Conservation (phyloP, 2,113 vertebrate species). For the Apeltes quadracus region DNA sequence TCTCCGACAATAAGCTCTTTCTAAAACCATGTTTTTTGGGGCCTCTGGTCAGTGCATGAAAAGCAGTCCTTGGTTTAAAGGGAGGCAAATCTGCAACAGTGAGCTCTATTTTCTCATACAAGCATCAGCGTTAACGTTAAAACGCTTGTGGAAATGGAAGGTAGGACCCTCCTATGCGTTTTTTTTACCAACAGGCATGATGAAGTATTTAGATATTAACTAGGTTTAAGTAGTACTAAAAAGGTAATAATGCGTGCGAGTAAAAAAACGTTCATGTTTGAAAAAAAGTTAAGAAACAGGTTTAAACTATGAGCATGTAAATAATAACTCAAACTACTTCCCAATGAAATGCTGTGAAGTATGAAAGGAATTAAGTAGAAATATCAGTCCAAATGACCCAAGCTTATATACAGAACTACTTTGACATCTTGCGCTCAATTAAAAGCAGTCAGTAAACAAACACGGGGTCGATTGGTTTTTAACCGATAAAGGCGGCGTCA, state of each 20-base stretch:
- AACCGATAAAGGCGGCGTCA: background rate
- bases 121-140: slow-evolving; percentile 13
- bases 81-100: slow-evolving; percentile 37
- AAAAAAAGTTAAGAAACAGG: background rate
- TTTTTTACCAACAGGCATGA: background rate
- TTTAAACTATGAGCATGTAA: background rate
- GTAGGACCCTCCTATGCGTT: slow-evolving; percentile 43
- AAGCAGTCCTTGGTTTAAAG: slow-evolving; percentile 43
- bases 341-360: background rate
- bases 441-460: background rate
- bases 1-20: slow-evolving; percentile 72
- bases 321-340: background rate
- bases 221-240: too few species aligned
- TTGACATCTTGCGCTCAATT: too few species aligned
- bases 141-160: slow-evolving; percentile 1
- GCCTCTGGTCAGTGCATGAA: slow-evolving; percentile 24
- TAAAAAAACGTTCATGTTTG: background rate
- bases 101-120: slow-evolving; percentile 31
- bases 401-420: background rate
- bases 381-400: too few species aligned
- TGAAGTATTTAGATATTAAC: background rate
- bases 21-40: slow-evolving; percentile 49
- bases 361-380: background rate
- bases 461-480: background rate
- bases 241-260: background rate